These are phyloP conservation scores for Barnardius zonarius DNA, from an alignment of 2,113 vertebrate species.

Conservation along the genomic window DNA sequence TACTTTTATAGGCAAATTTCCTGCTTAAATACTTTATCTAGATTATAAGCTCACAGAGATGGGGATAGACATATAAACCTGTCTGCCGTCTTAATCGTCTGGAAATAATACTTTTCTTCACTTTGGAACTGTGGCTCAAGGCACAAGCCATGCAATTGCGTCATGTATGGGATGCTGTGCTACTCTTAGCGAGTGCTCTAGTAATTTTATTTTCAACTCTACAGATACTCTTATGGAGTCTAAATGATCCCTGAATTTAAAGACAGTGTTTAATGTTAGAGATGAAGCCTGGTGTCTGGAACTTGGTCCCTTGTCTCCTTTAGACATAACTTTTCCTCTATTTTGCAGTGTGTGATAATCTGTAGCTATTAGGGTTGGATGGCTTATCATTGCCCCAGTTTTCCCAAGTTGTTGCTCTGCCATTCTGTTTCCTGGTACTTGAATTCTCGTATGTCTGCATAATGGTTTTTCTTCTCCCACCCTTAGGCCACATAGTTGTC, in stretches of 20 bases:
- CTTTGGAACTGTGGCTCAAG: background rate
- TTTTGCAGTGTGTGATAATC: background rate
- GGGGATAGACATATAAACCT: background rate
- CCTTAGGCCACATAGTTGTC: background rate
- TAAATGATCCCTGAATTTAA: background rate
- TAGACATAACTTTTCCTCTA: background rate
- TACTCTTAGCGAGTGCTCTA: background rate
- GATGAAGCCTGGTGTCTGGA: background rate
- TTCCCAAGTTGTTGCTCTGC: background rate
- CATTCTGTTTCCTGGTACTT: background rate
- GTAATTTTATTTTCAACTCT: background rate
- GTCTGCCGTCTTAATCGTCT: background rate
- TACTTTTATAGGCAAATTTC: background rate
- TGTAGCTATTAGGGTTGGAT: background rate
- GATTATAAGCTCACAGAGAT: background rate
- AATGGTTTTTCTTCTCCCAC: background rate
- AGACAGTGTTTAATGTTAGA: background rate
- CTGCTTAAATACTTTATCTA: background rate
- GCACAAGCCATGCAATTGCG: background rate
- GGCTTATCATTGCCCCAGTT: background rate
- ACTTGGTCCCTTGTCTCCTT: background rate
- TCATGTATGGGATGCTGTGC: background rate
- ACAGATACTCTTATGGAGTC: background rate
- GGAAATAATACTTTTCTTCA: background rate
- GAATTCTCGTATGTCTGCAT: background rate